Evolutionary conservation across 2,888 invertebrate species (phyloP).

Genomic region (Agrochola lota): DNA sequence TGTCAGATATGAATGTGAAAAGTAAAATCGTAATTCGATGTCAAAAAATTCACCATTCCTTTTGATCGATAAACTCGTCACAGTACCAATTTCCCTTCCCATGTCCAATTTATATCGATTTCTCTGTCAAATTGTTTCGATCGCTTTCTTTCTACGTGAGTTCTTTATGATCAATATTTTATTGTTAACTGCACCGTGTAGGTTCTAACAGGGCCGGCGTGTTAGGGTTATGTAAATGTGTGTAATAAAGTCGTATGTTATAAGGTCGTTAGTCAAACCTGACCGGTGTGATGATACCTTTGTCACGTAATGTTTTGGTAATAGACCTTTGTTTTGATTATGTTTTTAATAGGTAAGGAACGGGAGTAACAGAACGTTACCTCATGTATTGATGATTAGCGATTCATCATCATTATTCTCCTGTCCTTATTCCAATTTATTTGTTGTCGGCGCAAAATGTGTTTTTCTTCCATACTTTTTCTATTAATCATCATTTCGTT

Average conservation of each 20-base stretch:
- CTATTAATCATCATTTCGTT: too few species aligned
- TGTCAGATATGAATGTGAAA: slow-evolving; percentile 21
- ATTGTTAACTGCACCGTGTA: slow-evolving; percentile 43
- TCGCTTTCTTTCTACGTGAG: slow-evolving; percentile 69
- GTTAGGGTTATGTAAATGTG: slow-evolving; percentile 41
- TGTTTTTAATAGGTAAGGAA: not conserved
- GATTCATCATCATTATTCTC: too few species aligned
- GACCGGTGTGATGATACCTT: slow-evolving; percentile 7
- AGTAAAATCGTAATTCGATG: slow-evolving; percentile 15
- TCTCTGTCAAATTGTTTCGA: slow-evolving; percentile 70
- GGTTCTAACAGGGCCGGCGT: slow-evolving; percentile 27
- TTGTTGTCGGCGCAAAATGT: too few species aligned
- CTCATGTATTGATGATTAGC: not conserved
- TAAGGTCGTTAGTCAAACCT: slow-evolving; percentile 4
- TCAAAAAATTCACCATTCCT: slow-evolving; percentile 16
- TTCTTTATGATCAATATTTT: slow-evolving; percentile 56
- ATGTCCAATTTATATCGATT: slow-evolving; percentile 72
- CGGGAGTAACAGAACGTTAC: not conserved
- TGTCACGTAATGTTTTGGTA: slow-evolving; percentile 29
- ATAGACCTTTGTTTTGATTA: slow-evolving; percentile 22
- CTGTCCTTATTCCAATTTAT: too few species aligned
- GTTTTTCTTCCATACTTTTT: too few species aligned
- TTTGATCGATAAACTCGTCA: slow-evolving; percentile 44
- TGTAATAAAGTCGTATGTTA: slow-evolving; percentile 6
- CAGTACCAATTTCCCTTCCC: slow-evolving; percentile 31